phyloP scores from a whole-genome alignment of 2,888 invertebrate species.

The Brachyopa scutellaris region DNA sequence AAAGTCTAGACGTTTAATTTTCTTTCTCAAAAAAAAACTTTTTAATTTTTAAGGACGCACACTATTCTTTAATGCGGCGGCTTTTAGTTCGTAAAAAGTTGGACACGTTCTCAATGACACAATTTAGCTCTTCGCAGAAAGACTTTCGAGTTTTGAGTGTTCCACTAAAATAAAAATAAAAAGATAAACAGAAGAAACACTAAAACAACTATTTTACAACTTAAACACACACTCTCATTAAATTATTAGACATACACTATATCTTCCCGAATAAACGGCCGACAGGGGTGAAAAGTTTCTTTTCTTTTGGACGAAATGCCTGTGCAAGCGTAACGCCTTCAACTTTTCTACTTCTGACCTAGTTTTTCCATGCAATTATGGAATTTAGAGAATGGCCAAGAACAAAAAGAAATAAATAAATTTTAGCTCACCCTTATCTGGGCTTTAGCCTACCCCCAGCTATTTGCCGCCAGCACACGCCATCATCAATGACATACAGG shows the following conservation, averaged over 20 bases:
- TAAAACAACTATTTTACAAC: constrained; percentile 10
- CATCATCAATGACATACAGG: constrained; percentile 49
- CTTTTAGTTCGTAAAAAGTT: not conserved
- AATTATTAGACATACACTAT: constrained; percentile 38
- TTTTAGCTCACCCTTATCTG: constrained; percentile 56
- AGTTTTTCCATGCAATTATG: constrained; percentile 67
- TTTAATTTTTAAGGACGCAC: constrained; percentile 12
- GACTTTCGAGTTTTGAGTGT: not conserved
- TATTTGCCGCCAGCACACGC: constrained; percentile 47
- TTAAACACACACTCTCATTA: constrained; percentile 30
- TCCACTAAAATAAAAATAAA: not conserved
- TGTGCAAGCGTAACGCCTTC: constrained; percentile 65
- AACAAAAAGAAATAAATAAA: constrained; percentile 52
- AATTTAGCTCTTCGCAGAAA: not conserved
- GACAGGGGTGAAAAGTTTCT: not conserved
- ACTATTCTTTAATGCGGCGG: not conserved
- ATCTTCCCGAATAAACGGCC: not conserved
- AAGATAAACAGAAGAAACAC: not conserved
- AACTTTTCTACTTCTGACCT: constrained; percentile 58
- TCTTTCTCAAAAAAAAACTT: not conserved
- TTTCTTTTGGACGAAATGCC: constrained; percentile 41
- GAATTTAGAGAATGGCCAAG: constrained; percentile 67
- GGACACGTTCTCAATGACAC: not conserved
- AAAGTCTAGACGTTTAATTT: constrained; percentile 7
- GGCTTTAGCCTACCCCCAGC: not conserved